These are phyloP conservation scores for Rhopalosiphum nymphaeae DNA, from an alignment of 2,888 invertebrate species.

Conservation along the genomic window DNA sequence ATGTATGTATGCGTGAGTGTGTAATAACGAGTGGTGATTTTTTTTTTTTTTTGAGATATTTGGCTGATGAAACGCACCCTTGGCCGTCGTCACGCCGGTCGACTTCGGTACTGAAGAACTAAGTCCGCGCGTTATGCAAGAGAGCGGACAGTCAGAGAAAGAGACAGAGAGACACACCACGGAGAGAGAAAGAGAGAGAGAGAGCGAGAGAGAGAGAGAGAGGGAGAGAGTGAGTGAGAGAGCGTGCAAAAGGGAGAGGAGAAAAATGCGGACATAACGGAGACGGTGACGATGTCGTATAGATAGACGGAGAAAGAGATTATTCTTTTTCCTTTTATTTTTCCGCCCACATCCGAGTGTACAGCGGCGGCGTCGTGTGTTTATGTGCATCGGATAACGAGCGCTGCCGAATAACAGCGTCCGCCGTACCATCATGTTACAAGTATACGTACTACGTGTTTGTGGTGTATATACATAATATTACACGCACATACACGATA, in stretches of 20 bases:
- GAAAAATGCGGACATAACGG: neutral
- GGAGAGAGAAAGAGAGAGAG: neutral
- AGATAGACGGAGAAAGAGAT: neutral
- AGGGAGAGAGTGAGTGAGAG: neutral
- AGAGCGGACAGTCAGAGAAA: neutral
- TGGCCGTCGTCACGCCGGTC: slow-evolving; percentile 36
- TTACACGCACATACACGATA: neutral
- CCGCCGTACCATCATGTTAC: slow-evolving; percentile 4
- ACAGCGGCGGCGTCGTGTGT: neutral
- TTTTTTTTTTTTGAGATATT: neutral
- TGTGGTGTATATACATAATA: too few species aligned
- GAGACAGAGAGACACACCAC: neutral
- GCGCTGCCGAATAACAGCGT: neutral
- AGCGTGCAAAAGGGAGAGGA: neutral
- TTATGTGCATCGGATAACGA: slow-evolving; percentile 10
- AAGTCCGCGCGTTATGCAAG: neutral
- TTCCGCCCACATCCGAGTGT: slow-evolving; percentile 23
- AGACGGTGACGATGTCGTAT: neutral
- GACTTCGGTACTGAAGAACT: slow-evolving; percentile 11
- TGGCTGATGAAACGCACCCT: slow-evolving; percentile 6
- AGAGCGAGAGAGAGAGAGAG: neutral
- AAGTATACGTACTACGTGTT: neutral
- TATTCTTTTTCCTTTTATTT: slow-evolving; percentile 23
- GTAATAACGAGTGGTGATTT: neutral
- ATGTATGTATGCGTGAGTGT: neutral